A percentile compares a stretch with the other conserved stretches of the same genome.
Evolutionary conservation across 1,140 invertebrate species (phyloP).

Genomic region (Drosophila micromelanica): DNA sequence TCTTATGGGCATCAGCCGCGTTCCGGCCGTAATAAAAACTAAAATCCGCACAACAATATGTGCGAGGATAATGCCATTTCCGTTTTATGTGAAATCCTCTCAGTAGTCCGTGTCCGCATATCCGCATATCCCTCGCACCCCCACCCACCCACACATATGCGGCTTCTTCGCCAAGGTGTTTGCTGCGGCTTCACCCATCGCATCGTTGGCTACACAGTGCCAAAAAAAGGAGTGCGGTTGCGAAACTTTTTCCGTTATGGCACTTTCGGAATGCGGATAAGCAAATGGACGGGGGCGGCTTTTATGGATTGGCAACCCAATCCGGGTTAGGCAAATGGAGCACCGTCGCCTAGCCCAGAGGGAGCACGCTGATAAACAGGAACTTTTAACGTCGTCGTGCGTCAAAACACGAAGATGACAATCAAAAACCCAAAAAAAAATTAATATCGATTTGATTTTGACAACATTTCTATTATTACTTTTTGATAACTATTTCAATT

Average conservation of each 20-base stretch:
- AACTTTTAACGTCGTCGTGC: conserved; percentile 6
- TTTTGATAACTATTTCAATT: no score
- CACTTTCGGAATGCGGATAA: conserved; percentile 43
- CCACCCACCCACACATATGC: not conserved
- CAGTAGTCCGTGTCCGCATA: conserved; percentile 41
- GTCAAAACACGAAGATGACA: not conserved
- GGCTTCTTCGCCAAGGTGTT: conserved; percentile 31
- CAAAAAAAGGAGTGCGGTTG: conserved; percentile 45
- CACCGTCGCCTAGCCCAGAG: not conserved
- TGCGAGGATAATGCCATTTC: conserved; percentile 83
- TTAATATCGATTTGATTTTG: no score
- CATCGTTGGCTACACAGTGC: conserved; percentile 32
- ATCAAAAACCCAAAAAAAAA: no score
- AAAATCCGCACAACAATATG: conserved; percentile 83
- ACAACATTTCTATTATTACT: no score
- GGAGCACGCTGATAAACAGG: conserved; percentile 24
- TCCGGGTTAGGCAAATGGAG: conserved; percentile 10
- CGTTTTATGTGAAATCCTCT: conserved; percentile 83
- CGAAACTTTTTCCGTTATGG: conserved; percentile 44
- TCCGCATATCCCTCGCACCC: conserved; percentile 51
- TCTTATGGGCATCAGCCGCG: conserved; percentile 69
- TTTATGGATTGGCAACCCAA: conserved; percentile 39
- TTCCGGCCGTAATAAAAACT: conserved; percentile 79
- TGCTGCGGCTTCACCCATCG: not conserved
- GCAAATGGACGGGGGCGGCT: conserved; percentile 22